These are phyloP conservation scores for Euura saliciscinereae DNA, from an alignment of 1,140 invertebrate species.

Conservation along the genomic window DNA sequence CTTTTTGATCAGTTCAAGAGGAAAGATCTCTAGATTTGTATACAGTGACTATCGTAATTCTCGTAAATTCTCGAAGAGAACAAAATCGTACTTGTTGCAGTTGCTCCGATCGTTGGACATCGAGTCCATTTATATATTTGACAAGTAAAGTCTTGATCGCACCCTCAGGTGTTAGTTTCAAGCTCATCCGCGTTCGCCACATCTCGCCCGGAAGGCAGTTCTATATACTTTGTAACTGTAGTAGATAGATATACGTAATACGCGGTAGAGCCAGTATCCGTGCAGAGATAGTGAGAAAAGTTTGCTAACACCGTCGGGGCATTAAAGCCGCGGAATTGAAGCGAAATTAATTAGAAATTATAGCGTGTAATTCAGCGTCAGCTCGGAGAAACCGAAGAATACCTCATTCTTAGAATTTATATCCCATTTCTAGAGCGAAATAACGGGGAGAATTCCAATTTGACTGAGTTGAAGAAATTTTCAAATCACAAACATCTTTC, in stretches of 20 bases:
- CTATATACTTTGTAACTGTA: not conserved
- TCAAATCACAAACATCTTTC: no score
- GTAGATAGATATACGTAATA: not conserved
- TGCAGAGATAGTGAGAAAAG: slow-evolving; percentile 4
- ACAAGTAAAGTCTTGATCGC: no score
- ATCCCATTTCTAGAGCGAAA: not conserved
- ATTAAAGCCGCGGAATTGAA: slow-evolving; percentile 2
- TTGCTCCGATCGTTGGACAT: no score
- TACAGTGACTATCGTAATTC: no score
- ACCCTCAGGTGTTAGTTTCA: no score
- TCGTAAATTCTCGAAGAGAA: no score
- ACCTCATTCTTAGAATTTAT: not conserved
- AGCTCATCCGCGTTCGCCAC: not conserved
- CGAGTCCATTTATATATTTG: no score
- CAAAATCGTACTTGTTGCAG: no score
- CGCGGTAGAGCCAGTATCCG: not conserved
- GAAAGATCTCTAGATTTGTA: no score
- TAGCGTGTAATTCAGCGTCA: not conserved
- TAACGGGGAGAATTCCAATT: not conserved
- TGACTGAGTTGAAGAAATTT: no score
- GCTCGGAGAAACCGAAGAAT: not conserved
- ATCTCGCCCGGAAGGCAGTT: not conserved
- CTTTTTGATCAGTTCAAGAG: no score
- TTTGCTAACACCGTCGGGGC: not conserved
- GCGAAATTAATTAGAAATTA: slow-evolving; percentile 7